Evolutionary conservation across 2,797 vertebrate species (phyloP).

Genomic region (Bufotes viridis): DNA sequence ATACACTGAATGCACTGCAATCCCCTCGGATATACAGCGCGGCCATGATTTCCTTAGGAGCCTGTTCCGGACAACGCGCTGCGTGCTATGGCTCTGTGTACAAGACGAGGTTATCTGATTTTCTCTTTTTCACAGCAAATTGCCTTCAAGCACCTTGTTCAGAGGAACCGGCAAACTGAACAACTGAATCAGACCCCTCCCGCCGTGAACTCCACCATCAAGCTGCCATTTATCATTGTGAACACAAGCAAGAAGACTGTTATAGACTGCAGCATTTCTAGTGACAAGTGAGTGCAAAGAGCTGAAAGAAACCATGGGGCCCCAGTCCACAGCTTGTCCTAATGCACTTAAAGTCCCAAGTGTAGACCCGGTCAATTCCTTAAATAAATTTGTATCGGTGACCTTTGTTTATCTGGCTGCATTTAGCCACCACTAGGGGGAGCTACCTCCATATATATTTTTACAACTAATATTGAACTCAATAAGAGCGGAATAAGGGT

Average conservation of each 20-base stretch:
- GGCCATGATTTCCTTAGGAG: background rate
- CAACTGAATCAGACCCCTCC: slow-evolving; percentile 78
- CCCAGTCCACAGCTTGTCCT: too few relatives aligned
- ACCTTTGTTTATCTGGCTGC: background rate
- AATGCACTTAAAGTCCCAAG: too few relatives aligned
- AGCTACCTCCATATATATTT: background rate
- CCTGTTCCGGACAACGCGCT: too few relatives aligned
- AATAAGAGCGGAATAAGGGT: too few relatives aligned
- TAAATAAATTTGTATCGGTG: background rate
- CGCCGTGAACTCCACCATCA: slow-evolving; percentile 80
- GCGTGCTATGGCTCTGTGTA: background rate
- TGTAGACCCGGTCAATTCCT: background rate
- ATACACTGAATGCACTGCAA: background rate
- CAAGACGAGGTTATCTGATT: slow-evolving; percentile 41
- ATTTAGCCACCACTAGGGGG: background rate
- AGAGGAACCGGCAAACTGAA: slow-evolving; percentile 83
- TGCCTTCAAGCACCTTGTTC: slow-evolving; percentile 88
- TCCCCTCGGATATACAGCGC: background rate
- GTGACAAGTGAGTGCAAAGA: slow-evolving; percentile 80
- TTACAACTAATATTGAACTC: background rate
- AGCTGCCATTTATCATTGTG: slow-evolving; percentile 86
- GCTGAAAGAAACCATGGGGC: background rate
- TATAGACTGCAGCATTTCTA: slow-evolving; percentile 90
- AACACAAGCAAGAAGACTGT: slow-evolving; percentile 86
- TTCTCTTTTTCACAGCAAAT: slow-evolving; percentile 79